Conservation (phyloP, 2,888 invertebrate species). For the Ethmia dodecea region DNA sequence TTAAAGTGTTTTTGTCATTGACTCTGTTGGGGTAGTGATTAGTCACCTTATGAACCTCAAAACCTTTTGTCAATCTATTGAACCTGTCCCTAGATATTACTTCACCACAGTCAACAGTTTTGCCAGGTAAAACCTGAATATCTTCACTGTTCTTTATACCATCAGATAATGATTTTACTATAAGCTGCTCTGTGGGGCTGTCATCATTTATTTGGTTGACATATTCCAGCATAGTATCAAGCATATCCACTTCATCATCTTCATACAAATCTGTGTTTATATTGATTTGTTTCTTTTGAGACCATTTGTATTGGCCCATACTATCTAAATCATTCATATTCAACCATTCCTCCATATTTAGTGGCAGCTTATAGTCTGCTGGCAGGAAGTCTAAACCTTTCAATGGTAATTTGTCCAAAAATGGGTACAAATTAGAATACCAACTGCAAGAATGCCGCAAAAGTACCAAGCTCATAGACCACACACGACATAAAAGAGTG, state of each 20-base stretch:
- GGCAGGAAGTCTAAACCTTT: constrained; percentile 72
- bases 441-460: constrained; percentile 66
- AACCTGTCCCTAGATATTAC: constrained; percentile 40
- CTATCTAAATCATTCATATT: constrained; percentile 63
- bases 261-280: constrained; percentile 30
- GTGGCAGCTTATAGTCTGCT: constrained; percentile 54
- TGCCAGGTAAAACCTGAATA: constrained; percentile 9
- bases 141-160: constrained; percentile 9
- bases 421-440: constrained; percentile 65
- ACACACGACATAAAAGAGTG: constrained; percentile 73
- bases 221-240: constrained; percentile 53
- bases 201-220: constrained; percentile 43
- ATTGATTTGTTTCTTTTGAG: constrained; percentile 34
- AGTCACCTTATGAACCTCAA: constrained; percentile 14
- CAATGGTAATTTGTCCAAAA: constrained; percentile 45
- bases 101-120: constrained; percentile 36
- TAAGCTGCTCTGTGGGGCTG: constrained; percentile 11
- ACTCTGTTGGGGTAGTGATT: constrained; percentile 40
- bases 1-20: constrained; percentile 37
- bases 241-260: constrained; percentile 35
- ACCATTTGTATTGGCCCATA: constrained; percentile 55
- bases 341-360: constrained; percentile 65
- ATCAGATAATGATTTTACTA: constrained; percentile 10
- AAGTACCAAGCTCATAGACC: constrained; percentile 66
- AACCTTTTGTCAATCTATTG: constrained; percentile 22